A percentile compares a stretch with the other conserved stretches of the same genome.
These are phyloP conservation scores for Ciona savignyi DNA, from an alignment of 23 tunicate species.

Conservation along the genomic window DNA sequence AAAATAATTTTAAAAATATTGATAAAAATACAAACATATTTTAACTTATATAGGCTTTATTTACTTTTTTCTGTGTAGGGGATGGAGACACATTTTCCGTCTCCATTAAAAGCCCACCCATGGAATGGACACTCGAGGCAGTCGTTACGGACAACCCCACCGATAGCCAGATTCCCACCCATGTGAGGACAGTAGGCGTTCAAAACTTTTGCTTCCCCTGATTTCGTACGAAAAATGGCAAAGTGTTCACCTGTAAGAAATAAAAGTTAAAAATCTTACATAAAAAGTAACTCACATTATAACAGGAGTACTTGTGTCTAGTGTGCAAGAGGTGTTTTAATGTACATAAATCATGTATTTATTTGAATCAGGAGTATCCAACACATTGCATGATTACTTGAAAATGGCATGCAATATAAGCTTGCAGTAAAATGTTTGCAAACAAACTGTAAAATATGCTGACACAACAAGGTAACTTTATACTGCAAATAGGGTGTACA, in stretches of 20 bases:
- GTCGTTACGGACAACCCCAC: conserved; percentile 63
- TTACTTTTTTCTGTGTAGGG: conserved; percentile 75
- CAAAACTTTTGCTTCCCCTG: conserved; percentile 16
- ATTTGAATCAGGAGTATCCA: no score
- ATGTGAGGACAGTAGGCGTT: conserved; percentile 69
- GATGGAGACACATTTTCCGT: conserved; percentile 60
- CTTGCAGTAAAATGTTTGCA: no score
- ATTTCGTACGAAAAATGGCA: conserved; percentile 34
- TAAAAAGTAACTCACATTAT: not conserved
- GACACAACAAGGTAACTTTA: no score
- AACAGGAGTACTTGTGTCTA: not conserved
- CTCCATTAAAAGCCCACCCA: conserved; percentile 63
- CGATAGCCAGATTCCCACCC: conserved; percentile 84
- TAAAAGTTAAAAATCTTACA: not conserved
- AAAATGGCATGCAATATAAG: no score
- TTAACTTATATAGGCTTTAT: no score
- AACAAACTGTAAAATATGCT: no score
- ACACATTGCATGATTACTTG: no score
- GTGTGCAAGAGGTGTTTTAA: no score
- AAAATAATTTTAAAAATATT: not conserved
- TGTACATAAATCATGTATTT: no score
- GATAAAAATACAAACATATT: no score
- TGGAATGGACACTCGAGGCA: conserved; percentile 90
- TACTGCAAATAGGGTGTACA: no score
- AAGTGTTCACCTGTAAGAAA: conserved; percentile 47